phyloP scores from a whole-genome alignment of 1,140 invertebrate species.

The Drosophila sucinea region DNA sequence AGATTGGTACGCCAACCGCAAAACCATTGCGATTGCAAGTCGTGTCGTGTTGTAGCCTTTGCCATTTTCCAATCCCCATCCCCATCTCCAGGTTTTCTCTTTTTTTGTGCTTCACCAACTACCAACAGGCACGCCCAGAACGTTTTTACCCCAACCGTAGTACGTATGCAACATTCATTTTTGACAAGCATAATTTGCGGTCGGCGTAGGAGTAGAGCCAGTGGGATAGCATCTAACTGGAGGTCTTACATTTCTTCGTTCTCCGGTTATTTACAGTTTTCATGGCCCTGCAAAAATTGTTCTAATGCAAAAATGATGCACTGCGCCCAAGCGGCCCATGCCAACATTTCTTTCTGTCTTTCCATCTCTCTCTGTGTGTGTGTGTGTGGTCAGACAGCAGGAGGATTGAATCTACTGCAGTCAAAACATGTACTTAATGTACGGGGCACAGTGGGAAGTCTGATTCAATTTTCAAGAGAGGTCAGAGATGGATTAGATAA shows the following conservation, averaged over 20 bases:
- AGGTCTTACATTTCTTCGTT: slow-evolving; percentile 31
- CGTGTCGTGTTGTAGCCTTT: slow-evolving; percentile 9
- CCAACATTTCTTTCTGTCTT: slow-evolving; percentile 3
- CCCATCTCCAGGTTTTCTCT: slow-evolving; percentile 21
- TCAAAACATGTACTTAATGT: slow-evolving; percentile 70
- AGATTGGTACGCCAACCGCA: slow-evolving; percentile 74
- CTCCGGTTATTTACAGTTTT: slow-evolving; percentile 72
- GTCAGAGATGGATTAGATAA: slow-evolving; percentile 13
- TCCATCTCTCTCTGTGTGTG: slow-evolving; percentile 4
- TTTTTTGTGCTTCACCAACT: background rate
- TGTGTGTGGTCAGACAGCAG: slow-evolving; percentile 57
- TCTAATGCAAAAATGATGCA: slow-evolving; percentile 81
- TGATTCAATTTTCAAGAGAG: slow-evolving; percentile 15
- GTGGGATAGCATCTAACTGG: slow-evolving; percentile 34
- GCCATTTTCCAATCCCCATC: slow-evolving; percentile 35
- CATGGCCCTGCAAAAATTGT: slow-evolving; percentile 50
- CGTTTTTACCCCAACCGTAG: slow-evolving; percentile 55
- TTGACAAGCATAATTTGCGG: slow-evolving; percentile 81
- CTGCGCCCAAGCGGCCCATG: slow-evolving; percentile 61
- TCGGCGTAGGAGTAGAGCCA: slow-evolving; percentile 40
- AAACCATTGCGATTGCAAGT: slow-evolving; percentile 54
- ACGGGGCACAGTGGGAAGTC: slow-evolving; percentile 42
- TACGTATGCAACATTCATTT: slow-evolving; percentile 79
- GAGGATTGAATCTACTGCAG: slow-evolving; percentile 46
- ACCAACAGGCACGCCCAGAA: slow-evolving; percentile 28